Percentiles rank a stretch among this genome's conserved stretches.
Evolutionary conservation across 1,140 invertebrate species (phyloP).

Genomic region (Akabosia matsudoensis): DNA sequence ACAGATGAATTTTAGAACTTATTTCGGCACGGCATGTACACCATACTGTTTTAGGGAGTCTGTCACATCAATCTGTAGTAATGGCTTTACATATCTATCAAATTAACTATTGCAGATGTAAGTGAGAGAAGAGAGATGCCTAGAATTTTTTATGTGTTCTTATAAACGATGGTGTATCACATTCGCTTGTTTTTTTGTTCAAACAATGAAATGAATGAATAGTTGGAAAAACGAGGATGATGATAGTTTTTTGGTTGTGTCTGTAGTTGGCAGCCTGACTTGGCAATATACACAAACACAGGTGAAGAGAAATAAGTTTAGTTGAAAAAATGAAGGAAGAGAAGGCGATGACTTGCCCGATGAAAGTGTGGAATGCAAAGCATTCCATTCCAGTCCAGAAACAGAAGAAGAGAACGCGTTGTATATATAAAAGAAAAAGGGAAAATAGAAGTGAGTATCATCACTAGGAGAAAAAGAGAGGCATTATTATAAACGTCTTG

Average conservation of each 20-base stretch:
- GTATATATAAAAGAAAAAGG: neutral
- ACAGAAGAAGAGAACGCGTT: neutral
- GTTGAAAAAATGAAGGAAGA: neutral
- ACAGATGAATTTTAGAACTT: too few relatives aligned
- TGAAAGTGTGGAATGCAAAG: conserved; percentile 17
- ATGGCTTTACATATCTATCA: neutral
- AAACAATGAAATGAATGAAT: conserved; percentile 24
- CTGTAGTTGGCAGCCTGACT: neutral
- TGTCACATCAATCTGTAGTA: neutral
- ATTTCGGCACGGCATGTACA: too few relatives aligned
- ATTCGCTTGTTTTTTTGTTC: neutral
- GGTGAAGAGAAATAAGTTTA: conserved; percentile 6
- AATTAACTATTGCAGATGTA: neutral
- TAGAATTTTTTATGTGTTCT: too few relatives aligned
- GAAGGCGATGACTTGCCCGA: conserved; percentile 14
- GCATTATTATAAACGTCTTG: neutral
- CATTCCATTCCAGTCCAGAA: conserved; percentile 19
- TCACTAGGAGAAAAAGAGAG: neutral
- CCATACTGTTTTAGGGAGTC: neutral
- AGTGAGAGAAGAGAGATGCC: neutral
- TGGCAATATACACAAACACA: conserved; percentile 20
- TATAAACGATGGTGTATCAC: too few relatives aligned
- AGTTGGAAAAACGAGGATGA: neutral
- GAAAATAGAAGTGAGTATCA: neutral
- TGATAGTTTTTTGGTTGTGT: neutral